These are phyloP conservation scores for Sinohyriopsis cumingii DNA, from an alignment of 2,888 invertebrate genomes.

Conservation along the genomic window DNA sequence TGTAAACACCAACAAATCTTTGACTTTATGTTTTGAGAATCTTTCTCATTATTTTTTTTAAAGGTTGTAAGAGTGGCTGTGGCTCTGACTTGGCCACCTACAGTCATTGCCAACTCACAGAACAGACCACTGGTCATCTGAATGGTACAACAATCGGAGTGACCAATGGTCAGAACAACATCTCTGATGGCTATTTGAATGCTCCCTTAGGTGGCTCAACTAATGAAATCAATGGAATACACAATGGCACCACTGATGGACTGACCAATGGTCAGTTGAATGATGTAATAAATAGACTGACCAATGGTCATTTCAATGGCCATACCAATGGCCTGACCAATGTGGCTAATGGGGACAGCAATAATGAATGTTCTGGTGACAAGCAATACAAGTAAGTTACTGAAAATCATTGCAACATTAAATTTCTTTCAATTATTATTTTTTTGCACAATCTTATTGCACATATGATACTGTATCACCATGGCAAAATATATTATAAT, in stretches of 20 bases:
- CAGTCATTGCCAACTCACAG: slow-evolving; percentile 58
- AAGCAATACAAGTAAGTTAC: slow-evolving; percentile 7
- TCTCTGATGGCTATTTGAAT: neutral
- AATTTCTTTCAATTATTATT: too few relatives aligned
- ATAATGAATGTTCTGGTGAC: neutral
- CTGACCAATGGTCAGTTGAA: slow-evolving; percentile 3
- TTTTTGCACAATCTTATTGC: too few relatives aligned
- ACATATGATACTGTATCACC: too few relatives aligned
- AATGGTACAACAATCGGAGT: neutral
- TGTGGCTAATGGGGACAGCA: neutral
- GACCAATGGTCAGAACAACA: slow-evolving; percentile 7
- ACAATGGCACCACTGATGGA: slow-evolving; percentile 12
- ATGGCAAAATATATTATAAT: too few relatives aligned
- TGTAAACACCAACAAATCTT: too few relatives aligned
- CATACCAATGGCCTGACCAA: slow-evolving; percentile 3
- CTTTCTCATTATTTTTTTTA: slow-evolving; percentile 2
- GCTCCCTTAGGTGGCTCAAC: neutral
- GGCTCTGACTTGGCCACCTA: slow-evolving; percentile 57
- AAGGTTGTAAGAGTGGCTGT: slow-evolving; percentile 67
- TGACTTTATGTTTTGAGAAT: too few relatives aligned
- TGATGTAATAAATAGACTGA: neutral
- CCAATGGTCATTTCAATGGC: slow-evolving; percentile 7
- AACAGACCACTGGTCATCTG: neutral
- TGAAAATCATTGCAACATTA: neutral
- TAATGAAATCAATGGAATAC: slow-evolving; percentile 8